Percentiles rank a stretch among this genome's conserved stretches.
phyloP scores from a whole-genome alignment of 2,888 invertebrate species.

The Cinara cedri region DNA sequence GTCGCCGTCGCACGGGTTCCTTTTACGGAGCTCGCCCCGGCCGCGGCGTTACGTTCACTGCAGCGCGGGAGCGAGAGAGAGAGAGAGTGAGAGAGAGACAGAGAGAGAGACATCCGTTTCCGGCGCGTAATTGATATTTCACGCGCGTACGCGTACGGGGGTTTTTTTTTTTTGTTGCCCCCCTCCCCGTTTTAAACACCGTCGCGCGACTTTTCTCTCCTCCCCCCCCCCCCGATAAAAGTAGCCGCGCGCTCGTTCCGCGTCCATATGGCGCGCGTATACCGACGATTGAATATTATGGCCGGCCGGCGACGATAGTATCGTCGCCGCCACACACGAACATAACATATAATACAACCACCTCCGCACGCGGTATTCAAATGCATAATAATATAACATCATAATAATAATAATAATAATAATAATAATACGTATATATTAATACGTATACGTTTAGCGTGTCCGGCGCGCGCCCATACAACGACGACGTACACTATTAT shows the following conservation, averaged over 20 bases:
- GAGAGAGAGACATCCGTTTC: no score
- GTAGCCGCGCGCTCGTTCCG: no score
- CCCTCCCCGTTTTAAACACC: no score
- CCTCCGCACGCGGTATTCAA: slow-evolving; percentile 35
- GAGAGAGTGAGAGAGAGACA: no score
- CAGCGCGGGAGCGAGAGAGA: no score
- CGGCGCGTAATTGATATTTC: slow-evolving; percentile 9
- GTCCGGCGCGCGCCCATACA: slow-evolving; percentile 22
- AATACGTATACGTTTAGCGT: background rate
- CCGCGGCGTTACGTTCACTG: no score
- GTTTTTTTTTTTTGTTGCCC: no score
- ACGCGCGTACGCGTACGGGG: background rate
- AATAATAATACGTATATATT: background rate
- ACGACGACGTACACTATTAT: background rate
- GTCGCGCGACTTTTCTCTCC: no score
- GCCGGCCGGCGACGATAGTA: slow-evolving; percentile 13
- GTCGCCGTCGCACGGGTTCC: background rate
- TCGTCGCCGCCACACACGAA: slow-evolving; percentile 23
- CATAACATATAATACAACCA: background rate
- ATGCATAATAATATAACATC: background rate
- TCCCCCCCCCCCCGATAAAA: no score
- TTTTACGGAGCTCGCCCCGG: background rate
- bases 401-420: background rate
- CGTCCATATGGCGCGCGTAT: no score
- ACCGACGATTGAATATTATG: no score